A percentile compares a stretch with the other conserved stretches of the same genome.
Evolutionary conservation across 2,113 vertebrate species (phyloP).

Genomic region (Coregonus clupeaformis): DNA sequence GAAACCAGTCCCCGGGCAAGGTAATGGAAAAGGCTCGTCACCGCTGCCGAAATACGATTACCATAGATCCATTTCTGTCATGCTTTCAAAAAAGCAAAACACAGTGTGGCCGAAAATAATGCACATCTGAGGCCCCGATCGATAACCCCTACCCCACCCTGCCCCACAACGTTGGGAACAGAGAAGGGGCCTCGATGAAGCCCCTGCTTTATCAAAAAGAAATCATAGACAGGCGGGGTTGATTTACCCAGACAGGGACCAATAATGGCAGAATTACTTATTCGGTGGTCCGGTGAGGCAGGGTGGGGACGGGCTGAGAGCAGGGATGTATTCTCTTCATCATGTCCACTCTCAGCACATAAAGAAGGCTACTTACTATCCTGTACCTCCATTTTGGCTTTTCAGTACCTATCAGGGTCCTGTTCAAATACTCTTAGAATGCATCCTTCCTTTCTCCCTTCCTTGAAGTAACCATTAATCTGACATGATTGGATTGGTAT

Average conservation of each 20-base stretch:
- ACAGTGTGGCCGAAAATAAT: slow-evolving; percentile 59
- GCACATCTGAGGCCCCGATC: slow-evolving; percentile 53
- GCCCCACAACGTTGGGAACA: slow-evolving; percentile 27
- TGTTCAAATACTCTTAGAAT: too few relatives aligned
- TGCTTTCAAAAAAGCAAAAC: slow-evolving; percentile 56
- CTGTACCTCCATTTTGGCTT: too few relatives aligned
- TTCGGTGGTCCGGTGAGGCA: slow-evolving; percentile 28
- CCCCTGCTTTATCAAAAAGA: slow-evolving; percentile 62
- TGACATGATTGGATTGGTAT: too few relatives aligned
- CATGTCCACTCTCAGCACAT: too few relatives aligned
- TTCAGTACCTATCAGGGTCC: too few relatives aligned
- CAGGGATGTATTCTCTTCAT: not conserved
- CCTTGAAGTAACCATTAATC: too few relatives aligned
- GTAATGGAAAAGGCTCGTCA: slow-evolving; percentile 61
- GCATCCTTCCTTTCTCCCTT: too few relatives aligned
- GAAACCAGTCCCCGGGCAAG: not conserved
- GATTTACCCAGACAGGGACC: slow-evolving; percentile 57
- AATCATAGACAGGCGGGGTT: slow-evolving; percentile 57
- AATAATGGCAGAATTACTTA: slow-evolving; percentile 62
- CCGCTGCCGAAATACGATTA: slow-evolving; percentile 74
- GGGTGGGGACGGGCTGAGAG: slow-evolving; percentile 18
- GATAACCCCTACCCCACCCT: slow-evolving; percentile 39
- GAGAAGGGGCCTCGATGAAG: slow-evolving; percentile 51
- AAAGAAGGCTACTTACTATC: slow-evolving; percentile 12
- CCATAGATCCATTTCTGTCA: slow-evolving; percentile 72